Conservation (phyloP, 2,113 vertebrate genomes). For the Oplegnathus fasciatus region DNA sequence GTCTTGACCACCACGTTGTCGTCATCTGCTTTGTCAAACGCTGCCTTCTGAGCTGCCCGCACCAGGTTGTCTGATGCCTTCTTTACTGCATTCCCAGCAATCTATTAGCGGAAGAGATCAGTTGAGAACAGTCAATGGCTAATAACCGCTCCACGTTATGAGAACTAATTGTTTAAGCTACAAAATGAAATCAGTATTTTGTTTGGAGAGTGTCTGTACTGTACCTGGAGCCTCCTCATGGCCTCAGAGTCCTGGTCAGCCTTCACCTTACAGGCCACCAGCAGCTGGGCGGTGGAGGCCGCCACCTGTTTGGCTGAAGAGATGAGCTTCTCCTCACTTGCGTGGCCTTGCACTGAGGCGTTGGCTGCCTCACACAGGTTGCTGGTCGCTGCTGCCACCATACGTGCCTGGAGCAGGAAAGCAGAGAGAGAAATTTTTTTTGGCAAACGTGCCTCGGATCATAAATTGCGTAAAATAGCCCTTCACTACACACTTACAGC, state of each 20-base stretch:
- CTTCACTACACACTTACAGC: constrained; percentile 88
- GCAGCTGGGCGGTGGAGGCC: constrained; percentile 96
- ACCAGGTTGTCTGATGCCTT: constrained; percentile 98
- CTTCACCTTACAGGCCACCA: constrained; percentile 99
- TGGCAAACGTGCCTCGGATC: background rate
- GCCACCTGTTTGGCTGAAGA: constrained; percentile 99
- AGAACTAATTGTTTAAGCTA: background rate
- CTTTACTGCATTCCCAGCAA: constrained; percentile 97
- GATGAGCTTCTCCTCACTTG: constrained; percentile 99
- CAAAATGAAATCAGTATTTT: background rate
- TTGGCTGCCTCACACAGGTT: constrained; percentile 98
- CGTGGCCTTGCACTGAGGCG: constrained; percentile 97
- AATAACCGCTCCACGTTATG: background rate
- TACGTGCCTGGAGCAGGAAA: constrained; percentile 87
- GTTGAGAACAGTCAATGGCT: background rate
- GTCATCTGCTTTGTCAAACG: constrained; percentile 95
- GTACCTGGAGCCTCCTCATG: constrained; percentile 97
- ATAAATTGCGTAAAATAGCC: no score
- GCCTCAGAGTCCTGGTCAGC: constrained; percentile 98
- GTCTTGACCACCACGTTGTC: constrained; percentile 97
- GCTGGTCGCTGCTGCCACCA: constrained; percentile 98
- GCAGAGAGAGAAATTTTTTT: no score
- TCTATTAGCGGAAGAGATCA: constrained; percentile 78
- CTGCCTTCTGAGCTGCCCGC: constrained; percentile 96
- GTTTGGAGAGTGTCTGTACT: background rate